phyloP scores from a whole-genome alignment of 2,888 invertebrate species.

The Cephus sareptanus region DNA sequence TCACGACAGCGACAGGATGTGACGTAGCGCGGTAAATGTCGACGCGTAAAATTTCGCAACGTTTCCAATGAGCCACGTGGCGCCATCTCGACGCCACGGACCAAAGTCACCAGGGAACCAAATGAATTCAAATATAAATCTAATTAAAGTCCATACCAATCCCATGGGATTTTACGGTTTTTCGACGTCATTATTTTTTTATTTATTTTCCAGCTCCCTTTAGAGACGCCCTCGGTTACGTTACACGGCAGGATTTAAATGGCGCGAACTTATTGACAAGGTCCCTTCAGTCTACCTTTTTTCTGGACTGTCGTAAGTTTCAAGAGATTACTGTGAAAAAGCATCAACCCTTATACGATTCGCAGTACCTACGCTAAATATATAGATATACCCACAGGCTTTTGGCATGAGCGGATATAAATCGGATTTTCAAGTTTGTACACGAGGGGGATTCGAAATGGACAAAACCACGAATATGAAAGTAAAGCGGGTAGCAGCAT shows the following conservation, averaged over 20 bases:
- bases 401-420: neutral
- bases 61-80: neutral
- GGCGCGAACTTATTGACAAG: neutral
- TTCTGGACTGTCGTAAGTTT: neutral
- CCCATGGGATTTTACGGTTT: neutral
- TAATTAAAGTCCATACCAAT: neutral
- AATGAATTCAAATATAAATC: neutral
- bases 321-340: neutral
- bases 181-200: neutral
- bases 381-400: neutral
- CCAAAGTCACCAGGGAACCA: neutral
- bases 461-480: neutral
- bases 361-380: neutral
- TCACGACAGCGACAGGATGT: constrained; percentile 25
- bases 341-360: neutral
- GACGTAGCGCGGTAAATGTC: neutral
- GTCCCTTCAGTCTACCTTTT: neutral
- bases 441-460: neutral
- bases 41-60: neutral
- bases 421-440: neutral
- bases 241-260: neutral
- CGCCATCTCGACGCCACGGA: neutral
- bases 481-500: neutral
- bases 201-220: neutral
- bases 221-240: neutral